Percentiles rank a stretch among this genome's conserved stretches.
phyloP scores from a whole-genome alignment of 2,888 invertebrate species.

The Drosophila paucipuncta region DNA sequence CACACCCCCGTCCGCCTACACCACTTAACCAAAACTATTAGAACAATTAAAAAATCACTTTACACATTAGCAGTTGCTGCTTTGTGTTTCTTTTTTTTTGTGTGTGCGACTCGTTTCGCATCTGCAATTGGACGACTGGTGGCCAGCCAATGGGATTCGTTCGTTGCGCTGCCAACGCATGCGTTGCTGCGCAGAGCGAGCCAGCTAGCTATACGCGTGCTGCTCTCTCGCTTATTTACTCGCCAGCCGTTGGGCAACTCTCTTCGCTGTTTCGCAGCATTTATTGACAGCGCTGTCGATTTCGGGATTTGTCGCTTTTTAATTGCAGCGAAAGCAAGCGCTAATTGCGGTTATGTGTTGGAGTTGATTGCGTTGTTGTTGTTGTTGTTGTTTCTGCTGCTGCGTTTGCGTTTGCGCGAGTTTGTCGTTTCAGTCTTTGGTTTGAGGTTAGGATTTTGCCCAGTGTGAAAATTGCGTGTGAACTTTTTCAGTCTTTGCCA shows the following conservation, averaged over 20 bases:
- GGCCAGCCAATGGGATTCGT: slow-evolving; percentile 33
- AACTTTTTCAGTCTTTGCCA: neutral
- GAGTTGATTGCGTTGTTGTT: slow-evolving; percentile 7
- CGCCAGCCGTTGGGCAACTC: slow-evolving; percentile 45
- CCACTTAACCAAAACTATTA: slow-evolving; percentile 58
- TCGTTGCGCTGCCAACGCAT: slow-evolving; percentile 60
- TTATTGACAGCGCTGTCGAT: slow-evolving; percentile 59
- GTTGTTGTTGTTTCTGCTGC: slow-evolving; percentile 1
- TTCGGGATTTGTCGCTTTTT: slow-evolving; percentile 46
- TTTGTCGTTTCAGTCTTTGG: slow-evolving; percentile 78
- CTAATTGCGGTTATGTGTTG: slow-evolving; percentile 60
- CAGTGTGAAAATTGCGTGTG: neutral
- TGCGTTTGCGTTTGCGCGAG: slow-evolving; percentile 43
- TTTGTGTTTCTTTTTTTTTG: slow-evolving; percentile 4
- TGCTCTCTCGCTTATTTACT: slow-evolving; percentile 53
- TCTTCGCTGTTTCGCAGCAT: slow-evolving; percentile 13
- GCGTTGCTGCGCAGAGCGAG: slow-evolving; percentile 46
- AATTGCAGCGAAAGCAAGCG: slow-evolving; percentile 56
- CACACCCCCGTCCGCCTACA: neutral
- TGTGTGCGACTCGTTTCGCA: slow-evolving; percentile 12
- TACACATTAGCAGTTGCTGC: slow-evolving; percentile 61
- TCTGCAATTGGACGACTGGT: slow-evolving; percentile 44
- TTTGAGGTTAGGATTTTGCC: slow-evolving; percentile 55
- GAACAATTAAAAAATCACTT: slow-evolving; percentile 77
- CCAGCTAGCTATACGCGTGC: slow-evolving; percentile 30